These are phyloP conservation scores for Arrhamphus sclerolepis DNA, from an alignment of 2,797 vertebrate species.

Conservation along the genomic window DNA sequence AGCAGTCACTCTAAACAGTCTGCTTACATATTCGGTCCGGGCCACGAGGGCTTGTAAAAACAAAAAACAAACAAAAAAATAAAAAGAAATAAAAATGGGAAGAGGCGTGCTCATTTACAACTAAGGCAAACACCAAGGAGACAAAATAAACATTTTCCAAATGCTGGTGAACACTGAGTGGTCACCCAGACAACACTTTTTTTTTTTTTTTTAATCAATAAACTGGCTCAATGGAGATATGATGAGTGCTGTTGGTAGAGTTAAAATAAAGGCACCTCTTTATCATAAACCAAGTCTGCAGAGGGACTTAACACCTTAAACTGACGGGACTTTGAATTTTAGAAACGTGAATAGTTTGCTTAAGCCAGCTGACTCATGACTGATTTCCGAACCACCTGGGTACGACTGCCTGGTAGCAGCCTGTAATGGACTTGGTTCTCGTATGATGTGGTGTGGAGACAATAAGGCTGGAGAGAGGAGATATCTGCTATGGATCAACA, in stretches of 20 bases:
- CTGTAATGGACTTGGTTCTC: constrained; percentile 48
- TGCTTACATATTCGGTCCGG: constrained; percentile 25
- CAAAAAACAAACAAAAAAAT: no score
- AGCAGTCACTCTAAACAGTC: constrained; percentile 47
- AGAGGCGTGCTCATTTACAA: constrained; percentile 39
- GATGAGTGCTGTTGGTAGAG: constrained; percentile 33
- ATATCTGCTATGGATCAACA: constrained; percentile 71
- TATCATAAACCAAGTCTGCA: constrained; percentile 48
- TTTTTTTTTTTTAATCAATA: constrained; percentile 15
- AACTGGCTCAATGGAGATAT: constrained; percentile 32
- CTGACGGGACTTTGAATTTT: constrained; percentile 30
- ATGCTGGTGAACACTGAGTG: constrained; percentile 30
- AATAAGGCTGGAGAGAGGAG: constrained; percentile 81
- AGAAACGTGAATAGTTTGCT: constrained; percentile 14
- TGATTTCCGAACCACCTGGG: constrained; percentile 15
- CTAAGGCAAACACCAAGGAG: constrained; percentile 49
- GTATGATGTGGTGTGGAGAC: constrained; percentile 67
- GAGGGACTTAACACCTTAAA: constrained; percentile 47
- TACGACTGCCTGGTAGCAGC: constrained; percentile 40
- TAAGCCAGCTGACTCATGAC: constrained; percentile 4
- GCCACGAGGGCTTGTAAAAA: constrained; percentile 34
- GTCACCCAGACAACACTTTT: constrained; percentile 16
- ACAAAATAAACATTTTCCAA: constrained; percentile 22
- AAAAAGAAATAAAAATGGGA: no score
- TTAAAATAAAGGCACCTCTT: constrained; percentile 80